phyloP scores from a whole-genome alignment of 2,113 vertebrate species.

The Ivindomyrus marchei region DNA sequence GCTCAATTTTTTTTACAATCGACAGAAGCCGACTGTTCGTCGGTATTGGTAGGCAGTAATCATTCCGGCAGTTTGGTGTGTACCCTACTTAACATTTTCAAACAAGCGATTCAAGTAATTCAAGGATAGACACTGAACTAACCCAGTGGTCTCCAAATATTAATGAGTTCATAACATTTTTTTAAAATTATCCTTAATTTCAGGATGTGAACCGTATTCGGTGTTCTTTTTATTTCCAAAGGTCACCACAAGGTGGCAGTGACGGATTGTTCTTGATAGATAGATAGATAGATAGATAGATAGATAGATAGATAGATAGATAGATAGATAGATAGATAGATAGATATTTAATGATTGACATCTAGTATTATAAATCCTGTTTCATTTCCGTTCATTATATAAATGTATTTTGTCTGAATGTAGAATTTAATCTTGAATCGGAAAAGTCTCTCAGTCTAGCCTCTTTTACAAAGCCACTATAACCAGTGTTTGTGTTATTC shows the following conservation, averaged over 20 bases:
- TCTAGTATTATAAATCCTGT: background rate
- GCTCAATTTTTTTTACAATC: background rate
- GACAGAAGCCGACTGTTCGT: background rate
- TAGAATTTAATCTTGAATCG: background rate
- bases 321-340: background rate
- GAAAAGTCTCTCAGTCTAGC: background rate
- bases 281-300: background rate
- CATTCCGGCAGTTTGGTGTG: background rate
- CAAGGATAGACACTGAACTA: background rate
- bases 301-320: background rate
- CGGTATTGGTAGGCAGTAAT: background rate
- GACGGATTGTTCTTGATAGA: background rate
- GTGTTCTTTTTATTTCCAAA: background rate
- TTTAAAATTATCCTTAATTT: background rate
- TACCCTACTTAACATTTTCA: background rate
- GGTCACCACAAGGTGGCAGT: conserved; percentile 11
- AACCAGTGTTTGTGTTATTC: background rate
- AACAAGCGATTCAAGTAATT: background rate
- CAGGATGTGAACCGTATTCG: background rate
- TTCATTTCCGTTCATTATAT: background rate
- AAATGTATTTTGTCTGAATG: background rate
- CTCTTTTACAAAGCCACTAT: background rate
- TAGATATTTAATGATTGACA: background rate
- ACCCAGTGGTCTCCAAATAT: background rate
- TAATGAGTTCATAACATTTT: background rate